Evolutionary conservation across 2,797 vertebrate genomes (phyloP).

Genomic region (Spinus olivaceus): DNA sequence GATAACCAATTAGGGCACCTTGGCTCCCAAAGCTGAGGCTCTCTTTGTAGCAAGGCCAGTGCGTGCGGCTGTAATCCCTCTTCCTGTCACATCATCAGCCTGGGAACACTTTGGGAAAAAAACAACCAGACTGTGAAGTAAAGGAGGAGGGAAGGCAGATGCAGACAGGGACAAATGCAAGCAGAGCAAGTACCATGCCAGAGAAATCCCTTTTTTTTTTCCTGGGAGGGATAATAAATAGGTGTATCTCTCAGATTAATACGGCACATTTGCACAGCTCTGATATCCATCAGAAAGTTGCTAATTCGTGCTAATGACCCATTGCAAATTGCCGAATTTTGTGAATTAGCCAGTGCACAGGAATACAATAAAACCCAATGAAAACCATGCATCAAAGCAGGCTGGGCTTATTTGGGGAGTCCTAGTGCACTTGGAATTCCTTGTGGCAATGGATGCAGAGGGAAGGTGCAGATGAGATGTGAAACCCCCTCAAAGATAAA

Average conservation of each 20-base stretch:
- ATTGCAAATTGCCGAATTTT: slow-evolving; percentile 21
- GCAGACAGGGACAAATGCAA: background rate
- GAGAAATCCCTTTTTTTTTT: background rate
- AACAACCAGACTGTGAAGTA: background rate
- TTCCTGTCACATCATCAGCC: slow-evolving; percentile 41
- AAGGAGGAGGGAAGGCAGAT: background rate
- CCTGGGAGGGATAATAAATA: slow-evolving; percentile 30
- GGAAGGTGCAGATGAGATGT: background rate
- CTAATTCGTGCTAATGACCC: slow-evolving; percentile 52
- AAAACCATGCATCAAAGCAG: background rate
- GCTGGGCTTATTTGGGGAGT: background rate
- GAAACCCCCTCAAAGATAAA: background rate
- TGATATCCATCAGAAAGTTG: slow-evolving; percentile 48
- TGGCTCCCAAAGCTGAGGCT: background rate
- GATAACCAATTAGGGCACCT: slow-evolving; percentile 62
- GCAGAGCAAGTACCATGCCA: background rate
- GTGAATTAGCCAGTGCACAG: slow-evolving; percentile 26
- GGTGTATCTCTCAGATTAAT: slow-evolving; percentile 34
- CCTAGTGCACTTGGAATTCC: background rate
- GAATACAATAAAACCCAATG: background rate
- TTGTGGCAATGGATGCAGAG: background rate
- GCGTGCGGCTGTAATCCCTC: background rate
- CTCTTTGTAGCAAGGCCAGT: background rate
- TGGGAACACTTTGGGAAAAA: slow-evolving; percentile 27
- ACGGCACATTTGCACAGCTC: slow-evolving; percentile 15